Percentiles rank a stretch among this genome's conserved stretches.
Evolutionary conservation across 2,888 invertebrate species (phyloP).

Genomic region (Pterostichus niger): DNA sequence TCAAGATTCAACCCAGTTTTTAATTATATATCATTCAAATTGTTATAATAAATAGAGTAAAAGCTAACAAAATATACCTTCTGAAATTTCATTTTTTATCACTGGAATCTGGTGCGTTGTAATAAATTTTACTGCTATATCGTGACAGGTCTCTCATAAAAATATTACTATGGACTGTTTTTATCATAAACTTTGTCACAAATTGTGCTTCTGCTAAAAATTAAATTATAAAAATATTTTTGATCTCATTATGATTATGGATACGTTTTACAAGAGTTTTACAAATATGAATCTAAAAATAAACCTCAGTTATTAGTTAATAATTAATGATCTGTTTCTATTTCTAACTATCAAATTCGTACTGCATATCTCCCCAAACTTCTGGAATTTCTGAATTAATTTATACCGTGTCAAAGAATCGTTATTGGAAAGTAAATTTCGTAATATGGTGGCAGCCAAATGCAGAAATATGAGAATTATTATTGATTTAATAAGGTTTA

Average conservation of each 20-base stretch:
- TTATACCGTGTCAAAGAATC: conserved; percentile 13
- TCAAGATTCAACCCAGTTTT: conserved; percentile 8
- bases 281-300: neutral
- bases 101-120: neutral
- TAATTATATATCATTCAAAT: conserved; percentile 34
- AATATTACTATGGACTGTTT: conserved; percentile 16
- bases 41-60: neutral
- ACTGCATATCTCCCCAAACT: neutral
- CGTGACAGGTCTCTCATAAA: conserved; percentile 44
- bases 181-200: conserved; percentile 4
- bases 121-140: conserved; percentile 37
- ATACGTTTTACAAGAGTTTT: too few species aligned
- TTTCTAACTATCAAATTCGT: neutral
- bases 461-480: conserved; percentile 9
- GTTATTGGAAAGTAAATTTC: conserved; percentile 3
- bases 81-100: conserved; percentile 8
- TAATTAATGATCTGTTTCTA: neutral
- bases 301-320: neutral
- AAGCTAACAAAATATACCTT: conserved; percentile 14
- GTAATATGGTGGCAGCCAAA: neutral
- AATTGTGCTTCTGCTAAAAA: neutral
- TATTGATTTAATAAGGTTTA: conserved; percentile 41
- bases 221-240: neutral
- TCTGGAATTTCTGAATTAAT: neutral
- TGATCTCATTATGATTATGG: neutral